A percentile compares a stretch with the other conserved stretches of the same genome.
phyloP scores from a whole-genome alignment of 2,888 invertebrate genomes.

The Luperina nickerlii region DNA sequence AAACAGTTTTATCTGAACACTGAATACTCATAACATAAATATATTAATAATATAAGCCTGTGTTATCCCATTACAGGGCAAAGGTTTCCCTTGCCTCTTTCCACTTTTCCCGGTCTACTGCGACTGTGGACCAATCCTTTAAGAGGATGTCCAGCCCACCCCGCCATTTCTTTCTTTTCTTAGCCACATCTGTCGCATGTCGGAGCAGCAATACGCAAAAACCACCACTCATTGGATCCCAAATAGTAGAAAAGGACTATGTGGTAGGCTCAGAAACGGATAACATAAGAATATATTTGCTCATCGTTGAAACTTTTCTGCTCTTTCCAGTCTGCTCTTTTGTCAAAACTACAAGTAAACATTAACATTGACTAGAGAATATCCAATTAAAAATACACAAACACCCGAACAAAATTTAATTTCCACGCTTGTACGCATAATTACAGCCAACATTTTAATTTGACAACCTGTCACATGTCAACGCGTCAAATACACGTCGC shows the following conservation, averaged over 20 bases:
- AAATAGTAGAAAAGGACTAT: neutral
- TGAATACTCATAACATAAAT: neutral
- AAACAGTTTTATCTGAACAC: neutral
- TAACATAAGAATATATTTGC: neutral
- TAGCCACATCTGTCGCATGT: neutral
- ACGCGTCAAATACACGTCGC: conserved; percentile 51
- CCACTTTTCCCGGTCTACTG: neutral
- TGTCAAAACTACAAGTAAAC: neutral
- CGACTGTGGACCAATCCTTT: neutral
- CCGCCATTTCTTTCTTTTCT: neutral
- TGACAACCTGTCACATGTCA: conserved; percentile 61
- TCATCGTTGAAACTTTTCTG: neutral
- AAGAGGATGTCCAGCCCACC: neutral
- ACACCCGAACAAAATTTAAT: conserved; percentile 25
- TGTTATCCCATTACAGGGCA: neutral
- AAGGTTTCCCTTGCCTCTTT: neutral
- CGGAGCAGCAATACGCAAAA: neutral
- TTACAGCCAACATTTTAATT: conserved; percentile 56
- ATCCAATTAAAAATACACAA: conserved; percentile 2
- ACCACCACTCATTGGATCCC: neutral
- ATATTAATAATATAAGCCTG: no score
- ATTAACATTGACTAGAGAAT: neutral
- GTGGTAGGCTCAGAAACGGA: neutral
- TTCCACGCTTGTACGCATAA: conserved; percentile 28
- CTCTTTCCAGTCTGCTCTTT: neutral